Base-by-base conservation (phyloP, 2,888 invertebrate species). In the Shargacucullia verbasci region DNA sequence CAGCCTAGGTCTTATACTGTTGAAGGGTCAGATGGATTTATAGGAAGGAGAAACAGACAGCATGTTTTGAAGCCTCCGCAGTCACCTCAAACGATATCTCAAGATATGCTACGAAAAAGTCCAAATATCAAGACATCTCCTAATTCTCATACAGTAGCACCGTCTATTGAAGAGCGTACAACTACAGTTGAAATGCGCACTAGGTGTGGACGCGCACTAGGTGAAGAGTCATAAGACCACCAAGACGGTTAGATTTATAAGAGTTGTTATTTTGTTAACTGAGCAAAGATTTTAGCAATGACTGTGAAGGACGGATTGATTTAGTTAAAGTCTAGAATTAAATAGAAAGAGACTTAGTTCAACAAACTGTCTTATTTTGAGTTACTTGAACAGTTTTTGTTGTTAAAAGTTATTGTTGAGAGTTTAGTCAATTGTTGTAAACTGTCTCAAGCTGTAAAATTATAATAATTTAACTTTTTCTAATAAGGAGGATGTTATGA, bases 191-290 rank as follows among this genome's bases (percentile, higher is more conserved):
- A n/a, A n/a, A n/a, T n/a, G n/a, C n/a, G n/a, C n/a, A n/a, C n/a
- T n/a, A n/a, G n/a, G n/a, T n/a, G n/a, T n/a, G n/a, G n/a, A n/a
- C n/a, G n/a, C n/a, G n/a, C n/a, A n/a, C n/a, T n/a, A n/a, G n/a
- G n/a, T n/a, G n/a, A n/a, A n/a, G 33, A 33, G 33, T 33, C 11
- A 10, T 33, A 33, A 33, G 10, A 33, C 8, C 33, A 33, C 33
- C 33, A 33, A 33, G 33, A 33, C 33, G 33, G 33, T 33, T 33
- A 33, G 33, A 33, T 33, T 33, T 33, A 33, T 6, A 33, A 33
- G 33, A 33, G 11, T 10, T 33, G 12, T 12, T 34, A 12, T 34
- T 34, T 34, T 34, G 34, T 34, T 34, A 34, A n/a, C 34, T 34
- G 12, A 34, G 34, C 12, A 34, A 34, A 34, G 1, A 34, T 34